Base-by-base conservation (phyloP, 2,113 vertebrate species). In the Callipepla squamata region DNA sequence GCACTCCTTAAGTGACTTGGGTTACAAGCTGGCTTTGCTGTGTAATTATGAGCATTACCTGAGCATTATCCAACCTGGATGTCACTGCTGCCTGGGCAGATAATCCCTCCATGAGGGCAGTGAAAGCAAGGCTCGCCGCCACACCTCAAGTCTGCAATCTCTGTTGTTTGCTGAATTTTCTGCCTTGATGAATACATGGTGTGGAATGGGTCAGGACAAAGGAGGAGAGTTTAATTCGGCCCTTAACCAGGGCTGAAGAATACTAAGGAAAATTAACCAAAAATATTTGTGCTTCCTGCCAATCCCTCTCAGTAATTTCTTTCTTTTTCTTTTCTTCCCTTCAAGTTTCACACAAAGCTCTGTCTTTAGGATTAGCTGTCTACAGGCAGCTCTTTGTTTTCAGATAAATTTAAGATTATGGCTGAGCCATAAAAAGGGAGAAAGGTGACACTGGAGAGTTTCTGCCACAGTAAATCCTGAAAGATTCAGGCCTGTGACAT, bases 341-440 rank as follows among this genome's bases (percentile, higher is more conserved):
- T 91, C 89, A 36, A 89, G 85, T 90, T 85, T 89, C n/a, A 67
- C 96, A 98, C 96, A 98, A 97, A 97, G 95, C 94, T 89, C 94
- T 1, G 7, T 96, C 96, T 97, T 95, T 89, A 89, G 95, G 94
- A 95, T 95, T 87, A 89, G 81, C 95, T 94, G 92, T 95, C 94
- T 75, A 98, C 97, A 98, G 96, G 92, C 97, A 94, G 89, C 65
- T 87, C 98, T 98, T 98, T 98, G 98, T 98, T 80, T 94, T 80
- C 94, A 89, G 65, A 55, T 61, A 92, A 95, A 96, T 95, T 95
- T 96, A 94, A 96, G 97, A 95, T 84, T 91, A 87, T 88, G 45
- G n/a, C 92, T 72, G 80, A 95, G 75, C 67, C 32, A 36, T 92
- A 73, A 88, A 96, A 53, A 42, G 91, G 93, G 77, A 95, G 93